phyloP scores from a whole-genome alignment of 1,140 invertebrate species.

The Sitophilus oryzae region DNA sequence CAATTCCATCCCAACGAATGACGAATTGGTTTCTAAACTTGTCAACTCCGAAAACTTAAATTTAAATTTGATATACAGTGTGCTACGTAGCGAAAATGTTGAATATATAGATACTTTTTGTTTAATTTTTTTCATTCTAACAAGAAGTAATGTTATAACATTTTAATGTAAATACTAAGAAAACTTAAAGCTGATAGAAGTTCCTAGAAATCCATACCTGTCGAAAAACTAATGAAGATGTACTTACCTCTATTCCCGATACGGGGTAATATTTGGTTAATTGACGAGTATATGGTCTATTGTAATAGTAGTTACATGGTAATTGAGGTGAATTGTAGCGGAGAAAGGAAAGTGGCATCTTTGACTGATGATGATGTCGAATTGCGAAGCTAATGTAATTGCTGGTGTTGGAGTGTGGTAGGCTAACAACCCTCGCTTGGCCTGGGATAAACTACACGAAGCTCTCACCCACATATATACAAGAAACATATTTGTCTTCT shows the following conservation, averaged over 20 bases:
- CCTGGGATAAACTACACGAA: conserved; percentile 10
- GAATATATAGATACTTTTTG: no score
- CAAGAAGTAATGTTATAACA: no score
- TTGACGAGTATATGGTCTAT: conserved; percentile 5
- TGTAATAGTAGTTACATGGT: conserved; percentile 24
- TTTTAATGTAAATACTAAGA: no score
- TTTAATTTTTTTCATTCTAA: no score
- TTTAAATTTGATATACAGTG: no score
- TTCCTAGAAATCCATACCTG: not conserved
- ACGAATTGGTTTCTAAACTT: no score
- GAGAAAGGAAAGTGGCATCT: conserved; percentile 30
- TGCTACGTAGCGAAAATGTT: no score
- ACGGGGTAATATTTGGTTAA: conserved; percentile 6
- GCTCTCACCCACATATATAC: not conserved
- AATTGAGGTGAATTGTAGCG: conserved; percentile 33
- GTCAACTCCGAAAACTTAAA: no score
- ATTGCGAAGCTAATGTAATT: conserved; percentile 36
- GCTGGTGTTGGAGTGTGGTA: conserved; percentile 31
- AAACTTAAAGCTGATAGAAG: not conserved
- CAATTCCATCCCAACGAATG: no score
- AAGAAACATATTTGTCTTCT: not conserved
- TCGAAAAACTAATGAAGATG: not conserved
- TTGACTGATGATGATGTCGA: conserved; percentile 36
- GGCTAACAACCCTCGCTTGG: conserved; percentile 22
- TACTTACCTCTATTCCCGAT: not conserved